A percentile compares a stretch with the other conserved stretches of the same genome.
Conservation (phyloP, 1,140 invertebrate genomes). For the Aphidius gifuensis region DNA sequence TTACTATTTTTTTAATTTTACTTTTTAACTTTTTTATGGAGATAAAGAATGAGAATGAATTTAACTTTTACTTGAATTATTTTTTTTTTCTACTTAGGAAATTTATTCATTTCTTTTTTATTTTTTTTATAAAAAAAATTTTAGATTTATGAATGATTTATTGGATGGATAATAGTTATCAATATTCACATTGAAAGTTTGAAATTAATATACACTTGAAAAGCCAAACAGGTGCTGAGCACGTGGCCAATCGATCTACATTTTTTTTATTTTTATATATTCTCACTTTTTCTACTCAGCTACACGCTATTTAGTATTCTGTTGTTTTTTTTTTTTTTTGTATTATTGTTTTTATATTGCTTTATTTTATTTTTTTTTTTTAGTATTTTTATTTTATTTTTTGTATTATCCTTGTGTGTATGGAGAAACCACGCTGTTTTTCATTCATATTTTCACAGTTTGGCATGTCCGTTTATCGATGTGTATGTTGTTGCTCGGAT, state of each 20-base stretch:
- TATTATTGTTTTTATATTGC: slow-evolving; percentile 12
- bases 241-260: slow-evolving; percentile 51
- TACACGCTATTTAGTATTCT: neutral
- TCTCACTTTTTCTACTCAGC: slow-evolving; percentile 29
- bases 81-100: too few relatives aligned
- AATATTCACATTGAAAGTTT: slow-evolving; percentile 1
- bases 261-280: slow-evolving; percentile 27
- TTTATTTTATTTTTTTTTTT: neutral
- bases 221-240: slow-evolving; percentile 51
- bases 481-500: slow-evolving; percentile 39
- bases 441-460: slow-evolving; percentile 56
- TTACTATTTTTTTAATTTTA: neutral
- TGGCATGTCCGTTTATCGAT: slow-evolving; percentile 41
- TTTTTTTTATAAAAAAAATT: neutral
- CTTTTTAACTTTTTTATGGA: neutral
- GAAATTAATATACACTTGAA: slow-evolving; percentile 6
- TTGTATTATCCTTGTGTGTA: slow-evolving; percentile 37
- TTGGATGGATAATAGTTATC: neutral
- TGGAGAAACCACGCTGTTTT: slow-evolving; percentile 45
- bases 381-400: slow-evolving; percentile 19
- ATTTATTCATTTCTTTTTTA: too few relatives aligned
- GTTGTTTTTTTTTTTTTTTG: slow-evolving; percentile 1
- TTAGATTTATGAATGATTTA: neutral
- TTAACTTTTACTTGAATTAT: too few relatives aligned
- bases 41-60: too few relatives aligned